These are phyloP conservation scores for Cynodonichthys magdalenae DNA, from an alignment of 2,797 vertebrate genomes.

Conservation along the genomic window DNA sequence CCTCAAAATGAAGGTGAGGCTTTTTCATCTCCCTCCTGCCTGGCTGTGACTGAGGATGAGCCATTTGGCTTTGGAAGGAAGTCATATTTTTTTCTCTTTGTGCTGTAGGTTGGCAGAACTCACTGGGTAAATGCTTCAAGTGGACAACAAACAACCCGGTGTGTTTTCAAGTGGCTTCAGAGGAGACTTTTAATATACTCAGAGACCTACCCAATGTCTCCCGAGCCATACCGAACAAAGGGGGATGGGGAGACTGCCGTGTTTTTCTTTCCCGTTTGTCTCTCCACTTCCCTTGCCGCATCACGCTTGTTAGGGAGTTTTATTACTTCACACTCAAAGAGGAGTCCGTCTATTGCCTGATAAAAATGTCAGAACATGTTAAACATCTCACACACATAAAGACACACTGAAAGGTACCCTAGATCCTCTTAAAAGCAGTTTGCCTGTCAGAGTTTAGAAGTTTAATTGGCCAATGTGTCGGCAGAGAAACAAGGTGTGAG, in stretches of 20 bases:
- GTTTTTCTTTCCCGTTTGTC: too few species aligned
- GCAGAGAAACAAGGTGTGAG: slow-evolving; percentile 46
- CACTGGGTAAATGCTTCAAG: slow-evolving; percentile 29
- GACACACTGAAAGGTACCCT: slow-evolving; percentile 26
- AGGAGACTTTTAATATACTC: slow-evolving; percentile 46
- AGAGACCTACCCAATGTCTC: slow-evolving; percentile 7
- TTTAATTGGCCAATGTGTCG: slow-evolving; percentile 73
- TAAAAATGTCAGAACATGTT: slow-evolving; percentile 30
- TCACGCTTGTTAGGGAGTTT: too few species aligned
- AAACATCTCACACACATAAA: not conserved
- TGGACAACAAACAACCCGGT: slow-evolving; percentile 52
- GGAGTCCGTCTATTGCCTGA: slow-evolving; percentile 35
- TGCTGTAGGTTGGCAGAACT: slow-evolving; percentile 41
- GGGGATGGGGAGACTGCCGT: too few species aligned
- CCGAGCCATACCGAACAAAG: too few species aligned
- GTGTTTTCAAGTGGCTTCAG: slow-evolving; percentile 56
- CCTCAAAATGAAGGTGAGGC: slow-evolving; percentile 11
- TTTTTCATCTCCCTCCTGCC: slow-evolving; percentile 11
- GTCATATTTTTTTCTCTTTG: slow-evolving; percentile 25
- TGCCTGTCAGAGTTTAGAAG: slow-evolving; percentile 57
- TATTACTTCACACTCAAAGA: slow-evolving; percentile 40
- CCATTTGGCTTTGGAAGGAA: slow-evolving; percentile 53
- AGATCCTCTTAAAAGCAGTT: slow-evolving; percentile 39
- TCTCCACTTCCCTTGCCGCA: too few species aligned
- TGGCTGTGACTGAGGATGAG: slow-evolving; percentile 38